Percentiles rank a stretch among this genome's conserved stretches.
phyloP scores from a whole-genome alignment of 2,797 vertebrate genomes.

The Rhabdomys pumilio region DNA sequence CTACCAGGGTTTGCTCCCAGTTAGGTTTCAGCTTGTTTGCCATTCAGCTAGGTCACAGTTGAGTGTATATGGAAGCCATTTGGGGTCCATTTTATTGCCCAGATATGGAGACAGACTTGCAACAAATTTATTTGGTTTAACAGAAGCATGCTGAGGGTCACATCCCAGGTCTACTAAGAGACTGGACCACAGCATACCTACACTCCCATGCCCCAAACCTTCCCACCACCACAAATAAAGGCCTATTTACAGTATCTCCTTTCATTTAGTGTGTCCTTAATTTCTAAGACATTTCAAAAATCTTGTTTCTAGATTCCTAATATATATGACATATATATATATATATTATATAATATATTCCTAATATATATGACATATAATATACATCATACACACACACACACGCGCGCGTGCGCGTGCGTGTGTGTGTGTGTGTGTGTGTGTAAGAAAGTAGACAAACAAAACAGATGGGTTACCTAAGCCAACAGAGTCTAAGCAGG shows the following conservation, averaged over 20 bases:
- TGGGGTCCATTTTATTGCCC: not conserved
- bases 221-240: not conserved
- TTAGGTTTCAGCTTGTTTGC: not conserved
- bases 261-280: not conserved
- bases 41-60: not conserved
- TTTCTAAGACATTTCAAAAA: not conserved
- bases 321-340: too few species aligned
- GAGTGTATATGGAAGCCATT: not conserved
- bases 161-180: not conserved
- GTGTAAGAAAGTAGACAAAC: not conserved
- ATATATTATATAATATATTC: not conserved
- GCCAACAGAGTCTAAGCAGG: not conserved
- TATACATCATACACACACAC: too few species aligned
- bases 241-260: not conserved
- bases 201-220: not conserved
- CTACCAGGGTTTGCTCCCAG: not conserved
- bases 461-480: not conserved
- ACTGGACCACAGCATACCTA: not conserved
- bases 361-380: not conserved
- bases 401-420: too few species aligned
- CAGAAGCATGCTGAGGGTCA: not conserved
- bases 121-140: not conserved
- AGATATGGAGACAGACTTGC: not conserved
- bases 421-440: too few species aligned
- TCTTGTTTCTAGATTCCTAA: not conserved